Percentiles rank a stretch among this genome's conserved stretches.
phyloP scores from a whole-genome alignment of 2,113 vertebrate genomes.

The Gambusia affinis region DNA sequence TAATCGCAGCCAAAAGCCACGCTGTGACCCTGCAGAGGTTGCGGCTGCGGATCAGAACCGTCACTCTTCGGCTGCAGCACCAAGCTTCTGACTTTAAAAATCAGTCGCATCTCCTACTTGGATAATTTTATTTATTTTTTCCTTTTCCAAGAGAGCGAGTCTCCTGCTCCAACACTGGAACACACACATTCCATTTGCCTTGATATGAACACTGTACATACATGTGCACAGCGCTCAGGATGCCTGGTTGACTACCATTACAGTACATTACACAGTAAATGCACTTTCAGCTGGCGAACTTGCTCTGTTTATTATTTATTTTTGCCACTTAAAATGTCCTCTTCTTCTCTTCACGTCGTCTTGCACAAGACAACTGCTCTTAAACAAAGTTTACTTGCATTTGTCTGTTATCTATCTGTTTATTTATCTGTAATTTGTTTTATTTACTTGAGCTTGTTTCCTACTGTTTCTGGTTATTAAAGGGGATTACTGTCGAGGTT shows the following conservation, averaged over 20 bases:
- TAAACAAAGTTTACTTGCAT: slow-evolving; percentile 61
- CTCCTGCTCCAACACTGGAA: slow-evolving; percentile 34
- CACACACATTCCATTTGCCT: slow-evolving; percentile 18
- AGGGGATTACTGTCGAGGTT: slow-evolving; percentile 23
- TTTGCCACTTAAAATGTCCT: slow-evolving; percentile 47
- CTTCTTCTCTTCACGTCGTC: slow-evolving; percentile 47
- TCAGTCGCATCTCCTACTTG: slow-evolving; percentile 20
- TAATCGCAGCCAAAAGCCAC: slow-evolving; percentile 11
- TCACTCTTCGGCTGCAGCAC: slow-evolving; percentile 13
- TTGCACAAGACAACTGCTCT: slow-evolving; percentile 61
- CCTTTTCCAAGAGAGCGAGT: slow-evolving; percentile 52
- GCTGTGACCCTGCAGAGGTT: slow-evolving; percentile 24
- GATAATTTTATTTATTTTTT: slow-evolving; percentile 7
- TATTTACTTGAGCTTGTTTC: slow-evolving; percentile 29
- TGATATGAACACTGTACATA: not conserved
- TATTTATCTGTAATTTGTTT: slow-evolving; percentile 32
- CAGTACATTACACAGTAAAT: slow-evolving; percentile 73
- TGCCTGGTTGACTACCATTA: slow-evolving; percentile 48
- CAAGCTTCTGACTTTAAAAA: slow-evolving; percentile 5
- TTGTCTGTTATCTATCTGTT: slow-evolving; percentile 45
- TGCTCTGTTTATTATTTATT: slow-evolving; percentile 20
- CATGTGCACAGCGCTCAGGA: not conserved
- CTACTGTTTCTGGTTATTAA: slow-evolving; percentile 23
- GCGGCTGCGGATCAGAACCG: slow-evolving; percentile 23
- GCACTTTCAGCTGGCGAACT: slow-evolving; percentile 75